Evolutionary conservation across 2,797 vertebrate species (phyloP).

Genomic region (Eptatretus atami): DNA sequence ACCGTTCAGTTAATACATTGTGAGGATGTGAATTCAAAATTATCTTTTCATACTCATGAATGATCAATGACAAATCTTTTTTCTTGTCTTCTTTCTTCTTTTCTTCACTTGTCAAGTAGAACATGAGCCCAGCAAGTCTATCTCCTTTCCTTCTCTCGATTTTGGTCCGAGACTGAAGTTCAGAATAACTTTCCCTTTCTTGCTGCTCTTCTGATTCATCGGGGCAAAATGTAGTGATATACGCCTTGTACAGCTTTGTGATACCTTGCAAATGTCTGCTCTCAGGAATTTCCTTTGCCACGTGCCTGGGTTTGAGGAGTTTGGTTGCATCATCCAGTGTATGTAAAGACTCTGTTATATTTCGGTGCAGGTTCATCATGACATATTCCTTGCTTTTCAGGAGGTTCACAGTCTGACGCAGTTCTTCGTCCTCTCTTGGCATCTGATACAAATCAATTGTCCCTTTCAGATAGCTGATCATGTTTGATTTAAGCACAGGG

Average conservation of each 20-base stretch:
- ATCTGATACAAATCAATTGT: slow-evolving; percentile 9
- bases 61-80: no score
- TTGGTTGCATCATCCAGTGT: slow-evolving; percentile 18
- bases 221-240: slow-evolving; percentile 15
- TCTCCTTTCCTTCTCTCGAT: background rate
- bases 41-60: no score
- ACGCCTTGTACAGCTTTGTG: slow-evolving; percentile 14
- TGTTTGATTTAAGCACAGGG: slow-evolving; percentile 11
- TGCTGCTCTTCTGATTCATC: slow-evolving; percentile 9
- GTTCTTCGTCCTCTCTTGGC: slow-evolving; percentile 4
- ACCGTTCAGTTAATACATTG: no score
- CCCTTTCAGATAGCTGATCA: slow-evolving; percentile 17
- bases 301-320: slow-evolving; percentile 16
- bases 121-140: background rate
- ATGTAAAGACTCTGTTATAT: slow-evolving; percentile 19
- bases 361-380: slow-evolving; percentile 10
- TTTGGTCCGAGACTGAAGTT: background rate
- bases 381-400: slow-evolving; percentile 11
- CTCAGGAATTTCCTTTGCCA: slow-evolving; percentile 17
- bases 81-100: no score
- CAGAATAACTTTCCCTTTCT: slow-evolving; percentile 7
- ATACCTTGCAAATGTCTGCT: slow-evolving; percentile 11
- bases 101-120: background rate
- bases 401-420: slow-evolving; percentile 10
- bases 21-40: no score